Evolutionary conservation across 2,797 vertebrate species (phyloP).

Genomic region (Scolopax bukidnonensis): DNA sequence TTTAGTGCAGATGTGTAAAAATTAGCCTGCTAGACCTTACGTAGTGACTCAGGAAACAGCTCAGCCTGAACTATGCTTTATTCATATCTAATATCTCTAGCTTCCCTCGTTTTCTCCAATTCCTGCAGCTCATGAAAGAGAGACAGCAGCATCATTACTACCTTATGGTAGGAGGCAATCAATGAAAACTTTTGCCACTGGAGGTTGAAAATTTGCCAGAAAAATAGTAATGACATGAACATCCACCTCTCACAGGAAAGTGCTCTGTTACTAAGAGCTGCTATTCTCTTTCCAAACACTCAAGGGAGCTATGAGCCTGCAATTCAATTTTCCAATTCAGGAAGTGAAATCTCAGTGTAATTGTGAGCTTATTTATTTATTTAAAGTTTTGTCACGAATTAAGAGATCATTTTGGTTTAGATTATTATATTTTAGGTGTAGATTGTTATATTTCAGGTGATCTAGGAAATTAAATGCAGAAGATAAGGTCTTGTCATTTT

Average conservation of each 20-base stretch:
- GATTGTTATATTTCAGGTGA: not conserved
- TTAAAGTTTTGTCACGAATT: not conserved
- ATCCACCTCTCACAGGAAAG: not conserved
- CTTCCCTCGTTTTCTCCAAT: not conserved
- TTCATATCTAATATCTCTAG: not conserved
- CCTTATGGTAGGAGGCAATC: constrained; percentile 23
- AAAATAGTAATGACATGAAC: not conserved
- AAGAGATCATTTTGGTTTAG: not conserved
- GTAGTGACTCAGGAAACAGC: not conserved
- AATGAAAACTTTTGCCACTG: constrained; percentile 43
- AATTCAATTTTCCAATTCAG: constrained; percentile 45
- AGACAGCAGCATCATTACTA: not conserved
- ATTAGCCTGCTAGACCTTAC: not conserved
- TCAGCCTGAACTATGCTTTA: not conserved
- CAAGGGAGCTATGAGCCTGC: constrained; percentile 65
- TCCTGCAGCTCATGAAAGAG: not conserved
- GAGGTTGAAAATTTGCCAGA: constrained; percentile 51
- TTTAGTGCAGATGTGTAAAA: constrained; percentile 18
- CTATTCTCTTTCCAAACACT: constrained; percentile 67
- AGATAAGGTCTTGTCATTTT: not conserved
- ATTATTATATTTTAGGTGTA: not conserved
- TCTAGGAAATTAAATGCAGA: not conserved
- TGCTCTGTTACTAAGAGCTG: constrained; percentile 50
- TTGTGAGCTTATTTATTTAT: not conserved
- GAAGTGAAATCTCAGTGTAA: constrained; percentile 16